These are phyloP conservation scores for Heterochromis multidens DNA, from an alignment of 2,113 vertebrate genomes.

Conservation along the genomic window DNA sequence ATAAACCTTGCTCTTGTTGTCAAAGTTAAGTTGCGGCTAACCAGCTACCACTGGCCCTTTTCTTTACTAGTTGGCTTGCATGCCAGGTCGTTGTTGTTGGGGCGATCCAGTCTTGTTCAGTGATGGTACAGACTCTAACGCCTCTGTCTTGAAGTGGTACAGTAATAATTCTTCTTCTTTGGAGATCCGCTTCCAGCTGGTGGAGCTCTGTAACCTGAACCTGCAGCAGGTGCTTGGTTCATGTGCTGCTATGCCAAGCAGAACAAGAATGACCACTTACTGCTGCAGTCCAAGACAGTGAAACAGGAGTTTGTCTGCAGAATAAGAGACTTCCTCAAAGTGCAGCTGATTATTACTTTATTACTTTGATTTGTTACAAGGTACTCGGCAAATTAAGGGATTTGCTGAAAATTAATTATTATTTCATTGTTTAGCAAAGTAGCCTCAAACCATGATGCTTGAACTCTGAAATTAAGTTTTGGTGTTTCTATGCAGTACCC, in stretches of 20 bases:
- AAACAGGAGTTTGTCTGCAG: no score
- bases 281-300: no score
- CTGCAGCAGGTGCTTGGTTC: not conserved
- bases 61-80: no score
- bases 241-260: not conserved
- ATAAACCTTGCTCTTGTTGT: not conserved
- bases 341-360: no score
- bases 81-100: not conserved
- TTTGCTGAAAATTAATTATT: not conserved
- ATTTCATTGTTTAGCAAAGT: not conserved
- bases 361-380: no score
- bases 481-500: not conserved
- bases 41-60: no score
- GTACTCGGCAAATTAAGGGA: no score
- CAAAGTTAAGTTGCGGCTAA: no score
- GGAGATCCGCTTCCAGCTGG: no score
- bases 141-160: accelerated
- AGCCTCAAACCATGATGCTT: not conserved
- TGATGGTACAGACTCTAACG: not conserved
- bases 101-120: not conserved
- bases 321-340: no score
- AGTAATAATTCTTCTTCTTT: not conserved
- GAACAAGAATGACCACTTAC: accelerated
- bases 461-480: not conserved
- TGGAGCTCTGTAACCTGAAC: not conserved